These are phyloP conservation scores for Synanceia verrucosa DNA, from an alignment of 2,797 vertebrate genomes.

Conservation along the genomic window DNA sequence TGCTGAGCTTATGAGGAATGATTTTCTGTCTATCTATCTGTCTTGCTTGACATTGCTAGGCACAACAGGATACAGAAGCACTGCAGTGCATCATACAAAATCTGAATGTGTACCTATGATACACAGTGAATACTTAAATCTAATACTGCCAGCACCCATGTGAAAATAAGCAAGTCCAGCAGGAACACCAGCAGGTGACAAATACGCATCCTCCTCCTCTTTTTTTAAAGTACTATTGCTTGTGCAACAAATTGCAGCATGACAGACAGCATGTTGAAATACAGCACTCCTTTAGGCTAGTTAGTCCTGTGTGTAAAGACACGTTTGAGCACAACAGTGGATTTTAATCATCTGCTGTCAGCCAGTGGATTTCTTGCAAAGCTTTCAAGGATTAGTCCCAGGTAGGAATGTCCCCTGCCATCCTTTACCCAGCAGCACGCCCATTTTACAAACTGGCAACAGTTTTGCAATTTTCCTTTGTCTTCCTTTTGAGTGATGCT, in stretches of 20 bases:
- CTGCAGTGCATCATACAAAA: conserved; percentile 3
- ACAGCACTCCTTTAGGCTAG: conserved; percentile 19
- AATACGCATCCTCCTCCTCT: neutral
- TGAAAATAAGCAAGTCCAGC: conserved; percentile 20
- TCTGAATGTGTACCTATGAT: neutral
- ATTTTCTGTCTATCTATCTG: neutral
- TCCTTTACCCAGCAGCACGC: conserved; percentile 29
- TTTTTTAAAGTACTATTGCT: neutral
- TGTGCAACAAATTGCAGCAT: conserved; percentile 7
- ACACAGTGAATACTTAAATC: neutral
- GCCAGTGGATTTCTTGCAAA: conserved; percentile 30
- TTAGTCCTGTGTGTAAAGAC: conserved; percentile 16
- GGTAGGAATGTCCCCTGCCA: conserved; percentile 47
- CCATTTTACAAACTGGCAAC: conserved; percentile 55
- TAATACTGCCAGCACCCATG: neutral
- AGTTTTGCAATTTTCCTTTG: conserved; percentile 33
- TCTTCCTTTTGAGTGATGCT: conserved; percentile 51
- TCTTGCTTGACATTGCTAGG: neutral
- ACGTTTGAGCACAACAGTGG: conserved; percentile 28
- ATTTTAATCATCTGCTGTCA: conserved; percentile 52
- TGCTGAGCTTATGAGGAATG: neutral
- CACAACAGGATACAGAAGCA: neutral
- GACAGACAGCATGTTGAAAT: conserved; percentile 20
- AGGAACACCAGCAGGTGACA: neutral
- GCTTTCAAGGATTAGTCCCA: conserved; percentile 64